Evolutionary conservation across 1,140 invertebrate species (phyloP), one percentile per base, ranked within the genome.

Genomic region (Rhyzopertha dominica): DNA sequence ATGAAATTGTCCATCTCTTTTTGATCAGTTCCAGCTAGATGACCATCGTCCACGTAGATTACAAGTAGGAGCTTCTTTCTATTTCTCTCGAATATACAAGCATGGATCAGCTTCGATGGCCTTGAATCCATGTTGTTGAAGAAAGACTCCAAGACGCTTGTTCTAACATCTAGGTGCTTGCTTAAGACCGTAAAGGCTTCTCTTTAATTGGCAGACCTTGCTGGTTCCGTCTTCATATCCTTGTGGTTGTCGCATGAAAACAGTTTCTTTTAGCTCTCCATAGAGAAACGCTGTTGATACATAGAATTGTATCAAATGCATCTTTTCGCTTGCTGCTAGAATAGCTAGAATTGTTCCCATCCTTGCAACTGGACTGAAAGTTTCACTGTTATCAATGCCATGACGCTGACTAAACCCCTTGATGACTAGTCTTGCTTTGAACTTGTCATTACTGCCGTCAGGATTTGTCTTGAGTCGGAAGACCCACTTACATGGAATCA

Each of bases 221-320:
- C 10, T 30, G 26, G 16, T 40, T 43, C 36, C 23, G 32, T 52
- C 56, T 5, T 54, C 39, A 31, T 49, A 63, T 7, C 62, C 61
- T 43, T 62, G 44, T 14, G 66, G 65, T 36, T 53, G 44, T 17
- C 56, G 28, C 47, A 66, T 59, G 39, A 51, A 68, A 1, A 68
- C 48, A 20, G 51, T 59, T 47, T 23, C 31, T 30, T 23, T 43
- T 53, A 59, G 3, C 56, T 63, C 38, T 48, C 53, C 38, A 63
- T 65, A 54, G 38, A 66, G 56, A 51, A 68, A 72, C 1, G 69
- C 69, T 41, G 63, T 65, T 43, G 61, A 67, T 0, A 73, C 56
- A 55, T 72, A 67, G 32, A 72, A 61, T 30, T 70, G 63, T 25
- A 38, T 30, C 8, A 73, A 51, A 10, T 58, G 14, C 13, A 60